These are phyloP conservation scores for Trogon surrucura DNA, from an alignment of 2,113 vertebrate genomes.

Conservation along the genomic window DNA sequence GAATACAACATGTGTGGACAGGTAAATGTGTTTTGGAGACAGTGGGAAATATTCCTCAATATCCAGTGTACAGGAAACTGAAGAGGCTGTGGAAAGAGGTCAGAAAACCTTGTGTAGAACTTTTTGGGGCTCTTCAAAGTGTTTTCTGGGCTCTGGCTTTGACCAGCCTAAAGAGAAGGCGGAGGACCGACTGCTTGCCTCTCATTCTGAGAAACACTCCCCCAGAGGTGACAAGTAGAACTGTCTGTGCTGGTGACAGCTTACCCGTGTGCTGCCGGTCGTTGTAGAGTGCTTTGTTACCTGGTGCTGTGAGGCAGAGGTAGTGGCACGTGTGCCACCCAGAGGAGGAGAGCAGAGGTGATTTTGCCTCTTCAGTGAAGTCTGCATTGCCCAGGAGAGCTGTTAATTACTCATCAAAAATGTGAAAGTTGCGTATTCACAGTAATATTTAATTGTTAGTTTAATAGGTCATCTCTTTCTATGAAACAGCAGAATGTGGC, in stretches of 20 bases:
- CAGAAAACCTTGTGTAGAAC: background rate
- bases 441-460: background rate
- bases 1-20: slow-evolving; percentile 94
- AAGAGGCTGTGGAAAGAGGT: background rate
- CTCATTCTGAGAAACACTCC: background rate
- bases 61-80: background rate
- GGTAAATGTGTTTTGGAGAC: slow-evolving; percentile 71
- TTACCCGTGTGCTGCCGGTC: fast-evolving
- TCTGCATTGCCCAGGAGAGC: background rate
- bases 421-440: background rate
- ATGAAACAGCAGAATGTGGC: background rate
- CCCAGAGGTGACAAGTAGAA: fast-evolving
- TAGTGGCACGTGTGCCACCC: fast-evolving
- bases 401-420: background rate
- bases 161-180: background rate
- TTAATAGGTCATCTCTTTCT: background rate
- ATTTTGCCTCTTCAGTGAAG: background rate
- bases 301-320: background rate
- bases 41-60: background rate
- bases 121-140: background rate
- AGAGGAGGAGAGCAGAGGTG: background rate
- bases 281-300: background rate
- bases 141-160: background rate
- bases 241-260: background rate
- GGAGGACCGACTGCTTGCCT: background rate